phyloP scores from a whole-genome alignment of 2,888 invertebrate species.

The Sarcophaga subvicina region DNA sequence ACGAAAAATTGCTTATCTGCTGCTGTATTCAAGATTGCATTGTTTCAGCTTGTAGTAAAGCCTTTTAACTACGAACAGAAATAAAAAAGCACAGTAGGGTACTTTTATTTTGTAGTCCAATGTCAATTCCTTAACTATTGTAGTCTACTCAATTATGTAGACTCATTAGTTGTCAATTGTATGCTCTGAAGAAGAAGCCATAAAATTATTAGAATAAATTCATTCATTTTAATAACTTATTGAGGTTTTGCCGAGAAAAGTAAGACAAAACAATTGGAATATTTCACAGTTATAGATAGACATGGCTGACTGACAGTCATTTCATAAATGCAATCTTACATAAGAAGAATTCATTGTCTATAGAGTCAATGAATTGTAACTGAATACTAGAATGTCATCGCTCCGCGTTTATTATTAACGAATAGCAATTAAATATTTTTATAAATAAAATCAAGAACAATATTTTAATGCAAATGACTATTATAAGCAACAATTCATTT shows the following conservation, averaged over 20 bases:
- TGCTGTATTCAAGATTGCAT: too few relatives aligned
- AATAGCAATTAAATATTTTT: background rate
- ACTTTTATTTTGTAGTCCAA: too few relatives aligned
- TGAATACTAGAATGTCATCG: background rate
- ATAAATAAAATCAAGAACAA: background rate
- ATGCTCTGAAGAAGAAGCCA: background rate
- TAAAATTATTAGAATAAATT: constrained; percentile 13
- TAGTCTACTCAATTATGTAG: too few relatives aligned
- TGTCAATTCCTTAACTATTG: too few relatives aligned
- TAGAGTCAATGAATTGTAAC: constrained; percentile 10
- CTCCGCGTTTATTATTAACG: too few relatives aligned
- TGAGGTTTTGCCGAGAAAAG: background rate
- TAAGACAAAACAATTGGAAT: background rate
- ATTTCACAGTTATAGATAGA: background rate
- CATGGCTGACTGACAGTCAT: background rate
- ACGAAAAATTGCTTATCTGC: too few relatives aligned
- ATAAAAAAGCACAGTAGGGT: too few relatives aligned
- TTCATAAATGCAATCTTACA: background rate
- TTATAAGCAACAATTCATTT: constrained; percentile 4
- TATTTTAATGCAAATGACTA: background rate
- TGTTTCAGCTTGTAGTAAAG: too few relatives aligned
- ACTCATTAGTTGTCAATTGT: too few relatives aligned
- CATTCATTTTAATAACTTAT: background rate
- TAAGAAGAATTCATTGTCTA: background rate
- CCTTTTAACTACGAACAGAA: too few relatives aligned